Conservation (phyloP, 1,140 invertebrate genomes). For the Caerostris darwini region DNA sequence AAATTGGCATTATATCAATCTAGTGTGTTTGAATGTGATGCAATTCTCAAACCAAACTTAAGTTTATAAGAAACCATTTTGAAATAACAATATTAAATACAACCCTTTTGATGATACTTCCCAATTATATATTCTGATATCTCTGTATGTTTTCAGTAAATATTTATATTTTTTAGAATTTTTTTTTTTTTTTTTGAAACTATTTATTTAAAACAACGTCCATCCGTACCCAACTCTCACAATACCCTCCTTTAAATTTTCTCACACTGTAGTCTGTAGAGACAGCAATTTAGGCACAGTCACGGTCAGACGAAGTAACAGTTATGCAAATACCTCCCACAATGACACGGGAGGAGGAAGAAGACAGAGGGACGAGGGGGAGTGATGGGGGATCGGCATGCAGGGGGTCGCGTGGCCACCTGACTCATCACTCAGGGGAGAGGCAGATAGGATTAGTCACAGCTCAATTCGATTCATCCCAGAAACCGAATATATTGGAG, state of each 20-base stretch:
- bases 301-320: neutral
- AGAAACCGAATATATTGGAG: conserved; percentile 68
- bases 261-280: neutral
- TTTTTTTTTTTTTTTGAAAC: too few relatives aligned
- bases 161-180: too few relatives aligned
- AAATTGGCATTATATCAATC: too few relatives aligned
- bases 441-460: conserved; percentile 76
- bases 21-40: too few relatives aligned
- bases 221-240: neutral
- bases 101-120: too few relatives aligned
- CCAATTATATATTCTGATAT: too few relatives aligned
- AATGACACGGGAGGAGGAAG: neutral
- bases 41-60: too few relatives aligned
- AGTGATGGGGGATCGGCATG: conserved; percentile 34
- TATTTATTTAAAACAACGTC: too few relatives aligned
- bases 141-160: too few relatives aligned
- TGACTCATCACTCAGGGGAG: conserved; percentile 72
- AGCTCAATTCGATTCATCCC: conserved; percentile 67
- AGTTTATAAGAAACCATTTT: too few relatives aligned
- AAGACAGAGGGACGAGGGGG: conserved; percentile 6
- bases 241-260: neutral
- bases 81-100: too few relatives aligned
- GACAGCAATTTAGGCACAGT: neutral
- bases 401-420: neutral
- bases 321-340: conserved; percentile 53